These are phyloP conservation scores for Cephalopachus bancanus DNA, from an alignment of 2,797 vertebrate species.

Conservation along the genomic window DNA sequence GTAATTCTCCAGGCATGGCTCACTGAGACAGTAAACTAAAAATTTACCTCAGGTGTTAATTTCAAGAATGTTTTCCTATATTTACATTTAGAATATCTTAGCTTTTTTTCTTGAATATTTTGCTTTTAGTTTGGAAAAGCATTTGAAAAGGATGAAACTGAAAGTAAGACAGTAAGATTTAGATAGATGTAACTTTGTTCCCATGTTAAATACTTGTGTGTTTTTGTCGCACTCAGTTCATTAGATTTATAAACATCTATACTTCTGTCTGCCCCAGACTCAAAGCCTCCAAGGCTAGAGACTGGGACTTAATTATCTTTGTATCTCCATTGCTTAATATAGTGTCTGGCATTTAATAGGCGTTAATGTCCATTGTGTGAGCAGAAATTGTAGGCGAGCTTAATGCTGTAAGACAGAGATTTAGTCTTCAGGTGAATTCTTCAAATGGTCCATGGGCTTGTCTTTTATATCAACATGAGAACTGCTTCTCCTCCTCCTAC, in stretches of 20 bases:
- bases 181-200: conserved; percentile 41
- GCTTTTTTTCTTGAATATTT: conserved; percentile 50
- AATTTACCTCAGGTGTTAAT: conserved; percentile 52
- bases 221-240: conserved; percentile 61
- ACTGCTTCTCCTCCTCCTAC: background rate
- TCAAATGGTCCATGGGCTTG: background rate
- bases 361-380: background rate
- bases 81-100: conserved; percentile 66
- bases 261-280: background rate
- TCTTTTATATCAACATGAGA: background rate
- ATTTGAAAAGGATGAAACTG: conserved; percentile 60
- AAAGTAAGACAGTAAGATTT: conserved; percentile 56
- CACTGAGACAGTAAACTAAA: conserved; percentile 36
- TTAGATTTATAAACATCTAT: conserved; percentile 63
- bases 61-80: conserved; percentile 43
- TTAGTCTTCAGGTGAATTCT: conserved; percentile 41
- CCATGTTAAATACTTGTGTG: conserved; percentile 23
- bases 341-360: conserved; percentile 41
- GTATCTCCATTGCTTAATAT: conserved; percentile 19
- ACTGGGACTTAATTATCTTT: conserved; percentile 52
- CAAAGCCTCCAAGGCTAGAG: conserved; percentile 25
- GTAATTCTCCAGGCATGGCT: conserved; percentile 46
- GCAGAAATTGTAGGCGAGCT: conserved; percentile 1
- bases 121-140: conserved; percentile 45
- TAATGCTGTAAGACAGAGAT: conserved; percentile 19